Base-by-base conservation (phyloP, 92 coral and sea anemone species). In the Galaxea fascicularis region DNA sequence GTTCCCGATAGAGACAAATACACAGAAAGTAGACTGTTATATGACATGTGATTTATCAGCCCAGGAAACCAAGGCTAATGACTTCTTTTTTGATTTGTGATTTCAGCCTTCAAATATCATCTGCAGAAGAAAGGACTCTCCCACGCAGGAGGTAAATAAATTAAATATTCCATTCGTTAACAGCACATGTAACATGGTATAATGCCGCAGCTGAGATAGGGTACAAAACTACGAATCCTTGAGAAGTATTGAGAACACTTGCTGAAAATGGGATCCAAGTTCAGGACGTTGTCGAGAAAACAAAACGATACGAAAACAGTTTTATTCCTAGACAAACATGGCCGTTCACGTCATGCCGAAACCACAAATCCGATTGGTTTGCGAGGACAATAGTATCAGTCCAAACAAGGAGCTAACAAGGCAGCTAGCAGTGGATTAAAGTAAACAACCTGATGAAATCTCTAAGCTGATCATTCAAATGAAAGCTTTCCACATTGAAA, bases 41-140 rank as follows among this genome's bases (percentile, higher is more conserved):
- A 14, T 44, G 82, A 77, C 18, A 60, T 47, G 72, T 31, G 31
- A 79, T 68, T 67, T 79, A 67, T 51, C 20, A 22, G 69, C 16
- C 77, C 41, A 28, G 24, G 49, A 79, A 79, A 22, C 28, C 76
- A 71, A 20, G 25, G 74, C 46, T 27, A 71, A 71, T 82, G 70
- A 82, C 30, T 10, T 22, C 80, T 81, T 56, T 21, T 35, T 81
- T 28, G 5, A 44, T 82, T 72, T 64, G 56, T 76, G 9, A 82
- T 87, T 89, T 59, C 83, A 96, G 98, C 96, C 27, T 96, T 96
- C 93, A 91, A 97, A 62, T 95, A 94, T 73, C 98, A 96, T 77
- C 98, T 96, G 35, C 98, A 95, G 80, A 96, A 96, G 96, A 96
- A 91, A 78, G 95, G 98, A 75, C 82, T 88, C 39, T 90, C 95